Evolutionary conservation across 2,888 invertebrate species (phyloP).

Genomic region (Patella pellucida): DNA sequence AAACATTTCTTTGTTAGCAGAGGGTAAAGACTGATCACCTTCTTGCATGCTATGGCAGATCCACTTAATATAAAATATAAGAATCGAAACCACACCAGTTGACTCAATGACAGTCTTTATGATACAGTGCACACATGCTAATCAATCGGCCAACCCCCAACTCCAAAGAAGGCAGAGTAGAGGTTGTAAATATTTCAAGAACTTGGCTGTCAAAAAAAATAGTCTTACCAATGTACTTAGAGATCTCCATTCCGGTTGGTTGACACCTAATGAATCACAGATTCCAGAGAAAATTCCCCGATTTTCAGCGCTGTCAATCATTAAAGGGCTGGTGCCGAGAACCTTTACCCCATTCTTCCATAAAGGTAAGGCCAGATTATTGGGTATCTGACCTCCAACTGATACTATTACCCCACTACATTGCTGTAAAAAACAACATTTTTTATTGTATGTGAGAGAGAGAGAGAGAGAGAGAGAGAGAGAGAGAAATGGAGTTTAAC

Average conservation of each 20-base stretch:
- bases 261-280: conserved; percentile 55
- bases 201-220: not conserved
- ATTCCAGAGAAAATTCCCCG: conserved; percentile 59
- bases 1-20: too few relatives aligned
- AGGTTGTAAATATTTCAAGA: too few relatives aligned
- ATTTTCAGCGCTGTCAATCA: conserved; percentile 64
- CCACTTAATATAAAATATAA: too few relatives aligned
- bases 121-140: too few relatives aligned
- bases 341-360: conserved; percentile 51
- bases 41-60: too few relatives aligned
- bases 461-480: too few relatives aligned
- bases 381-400: conserved; percentile 66
- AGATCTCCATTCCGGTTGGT: conserved; percentile 60
- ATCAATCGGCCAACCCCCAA: not conserved
- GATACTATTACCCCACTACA: conserved; percentile 58
- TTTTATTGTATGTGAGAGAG: too few relatives aligned
- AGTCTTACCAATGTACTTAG: conserved; percentile 53
- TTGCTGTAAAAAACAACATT: conserved; percentile 33
- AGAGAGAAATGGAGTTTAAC: too few relatives aligned
- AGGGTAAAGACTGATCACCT: too few relatives aligned
- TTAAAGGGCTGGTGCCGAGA: conserved; percentile 57
- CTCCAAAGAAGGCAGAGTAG: too few relatives aligned
- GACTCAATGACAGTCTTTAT: too few relatives aligned
- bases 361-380: conserved; percentile 64
- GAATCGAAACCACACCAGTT: not conserved